Base-by-base conservation (phyloP, 2,888 invertebrate species). In the Agriopis aurantiaria region DNA sequence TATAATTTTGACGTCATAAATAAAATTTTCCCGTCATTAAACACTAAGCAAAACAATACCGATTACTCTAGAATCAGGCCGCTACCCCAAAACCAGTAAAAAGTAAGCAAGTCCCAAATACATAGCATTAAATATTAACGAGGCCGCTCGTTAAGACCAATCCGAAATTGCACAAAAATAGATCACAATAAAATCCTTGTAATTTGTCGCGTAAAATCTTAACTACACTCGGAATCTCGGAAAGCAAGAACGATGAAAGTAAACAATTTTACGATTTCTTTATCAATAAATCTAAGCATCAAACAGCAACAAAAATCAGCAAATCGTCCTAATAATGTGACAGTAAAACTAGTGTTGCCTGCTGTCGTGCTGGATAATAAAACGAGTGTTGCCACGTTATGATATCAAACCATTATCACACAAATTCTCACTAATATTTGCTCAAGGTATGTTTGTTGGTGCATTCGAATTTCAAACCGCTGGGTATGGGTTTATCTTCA, bases 251-350 rank as follows among this genome's bases (percentile, higher is more conserved):
- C 17, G 61, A 49, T n/a, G 51, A 46, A 66, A 63, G 63, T 56
- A 71, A 70, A 70, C 70, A 70, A 49, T 63, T 70, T 70, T 70
- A 70, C 63, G 70, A 69, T 61, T 58, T 57, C 69, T 65, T 69
- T 66, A 63, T 66, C 66, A 66, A 70, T 66, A 66, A 63, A 71
- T 66, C 43, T 59, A 10, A 52, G 41, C 33, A 60, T 69, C 64
- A 69, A 60, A 69, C n/a, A 46, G 53, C 75, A 68, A 76, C 77
- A 78, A 78, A 80, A 73, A 76, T 75, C 74, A 61, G 71, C 74
- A 76, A 78, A 82, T 77, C 66, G 74, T 11, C 63, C 74, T 74
- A 77, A 80, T 78, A 76, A 76, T 59, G 51, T 56, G 66, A 45
- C 46, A 68, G 12, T 68, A 68, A 71, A 64, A 55, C 17, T 57